Conservation (phyloP, 2,888 invertebrate genomes). For the Drosophila austrosaltans region DNA sequence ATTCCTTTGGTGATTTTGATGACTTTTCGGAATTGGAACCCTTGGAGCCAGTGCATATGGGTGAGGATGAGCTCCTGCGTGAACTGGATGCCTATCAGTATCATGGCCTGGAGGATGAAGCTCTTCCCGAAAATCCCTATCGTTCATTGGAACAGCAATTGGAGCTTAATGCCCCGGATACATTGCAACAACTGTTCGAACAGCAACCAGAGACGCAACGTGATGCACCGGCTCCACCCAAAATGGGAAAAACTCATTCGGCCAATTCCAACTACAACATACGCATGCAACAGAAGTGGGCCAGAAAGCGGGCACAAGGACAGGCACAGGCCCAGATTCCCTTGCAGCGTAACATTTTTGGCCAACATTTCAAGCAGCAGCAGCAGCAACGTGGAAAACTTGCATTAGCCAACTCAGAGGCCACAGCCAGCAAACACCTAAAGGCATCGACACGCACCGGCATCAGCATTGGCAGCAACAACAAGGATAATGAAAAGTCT, state of each 20-base stretch:
- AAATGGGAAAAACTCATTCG: constrained; percentile 33
- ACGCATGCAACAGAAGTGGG: constrained; percentile 80
- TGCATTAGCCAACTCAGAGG: constrained; percentile 74
- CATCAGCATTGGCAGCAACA: constrained; percentile 18
- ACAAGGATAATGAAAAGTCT: constrained; percentile 43
- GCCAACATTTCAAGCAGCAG: constrained; percentile 72
- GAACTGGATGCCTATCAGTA: constrained; percentile 80
- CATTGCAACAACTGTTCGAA: constrained; percentile 79
- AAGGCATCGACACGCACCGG: constrained; percentile 56
- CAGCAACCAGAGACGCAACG: constrained; percentile 54
- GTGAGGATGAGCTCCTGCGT: constrained; percentile 74
- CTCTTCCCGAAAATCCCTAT: constrained; percentile 68
- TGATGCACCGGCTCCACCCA: constrained; percentile 38
- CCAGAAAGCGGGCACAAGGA: constrained; percentile 78
- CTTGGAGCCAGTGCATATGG: constrained; percentile 55
- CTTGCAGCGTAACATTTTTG: constrained; percentile 76
- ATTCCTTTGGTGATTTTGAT: constrained; percentile 70
- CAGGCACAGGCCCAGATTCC: constrained; percentile 47
- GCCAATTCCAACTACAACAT: constrained; percentile 68
- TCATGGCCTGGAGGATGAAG: constrained; percentile 70
- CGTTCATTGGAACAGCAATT: constrained; percentile 70
- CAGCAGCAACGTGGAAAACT: constrained; percentile 69
- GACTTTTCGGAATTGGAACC: constrained; percentile 72
- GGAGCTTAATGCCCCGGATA: constrained; percentile 67
- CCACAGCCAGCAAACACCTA: constrained; percentile 75